Base-by-base conservation (phyloP, 2,888 invertebrate species). In the Monopis laevigella region DNA sequence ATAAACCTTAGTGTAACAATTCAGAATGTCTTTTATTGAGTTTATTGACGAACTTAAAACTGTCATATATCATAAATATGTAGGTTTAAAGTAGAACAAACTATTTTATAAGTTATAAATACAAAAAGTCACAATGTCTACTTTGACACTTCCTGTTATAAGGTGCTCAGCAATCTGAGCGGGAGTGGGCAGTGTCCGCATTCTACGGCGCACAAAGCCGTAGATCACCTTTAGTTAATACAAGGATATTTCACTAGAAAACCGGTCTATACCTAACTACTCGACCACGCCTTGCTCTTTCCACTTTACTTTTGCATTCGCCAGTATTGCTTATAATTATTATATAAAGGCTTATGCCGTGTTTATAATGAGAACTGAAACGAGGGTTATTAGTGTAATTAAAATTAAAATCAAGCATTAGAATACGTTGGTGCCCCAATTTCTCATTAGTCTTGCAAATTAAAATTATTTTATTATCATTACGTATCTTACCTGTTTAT, bases 141-240 rank as follows among this genome's bases (percentile, higher is more conserved):
- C 14, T 34, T 21, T 30, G 38, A 66, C n/a, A n/a, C 68, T 78
- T 77, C 77, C 77, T 74, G 59, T 58, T 70, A 50, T 58, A 55
- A 56, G 56, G 32, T 36, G 59, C 53, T 50, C 49, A 48, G 45
- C 39, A 27, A 27, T 39, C 29, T n/a, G 13, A 27, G 44, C 52
- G 58, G 70, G 71, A 52, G 73, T 67, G 67, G 71, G 62, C 66
- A 39, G 65, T 54, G 73, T 78, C 78, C 78, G 78, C 78, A 80
- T 80, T 77, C 75, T 72, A 56, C 55, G 59, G 59, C 58, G 58
- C 57, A 59, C 51, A 58, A 56, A 59, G 34, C 13, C 21, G 12
- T 73, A 67, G 80, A 74, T 77, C 67, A 75, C 77, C 77, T 80
- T 67, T 70, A 34, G 40, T 40, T 52, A 59, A 56, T 52, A 68